A percentile compares a stretch with the other conserved stretches of the same genome.
phyloP scores from a whole-genome alignment of 2,888 invertebrate species.

The Phyllotreta cruciferae region DNA sequence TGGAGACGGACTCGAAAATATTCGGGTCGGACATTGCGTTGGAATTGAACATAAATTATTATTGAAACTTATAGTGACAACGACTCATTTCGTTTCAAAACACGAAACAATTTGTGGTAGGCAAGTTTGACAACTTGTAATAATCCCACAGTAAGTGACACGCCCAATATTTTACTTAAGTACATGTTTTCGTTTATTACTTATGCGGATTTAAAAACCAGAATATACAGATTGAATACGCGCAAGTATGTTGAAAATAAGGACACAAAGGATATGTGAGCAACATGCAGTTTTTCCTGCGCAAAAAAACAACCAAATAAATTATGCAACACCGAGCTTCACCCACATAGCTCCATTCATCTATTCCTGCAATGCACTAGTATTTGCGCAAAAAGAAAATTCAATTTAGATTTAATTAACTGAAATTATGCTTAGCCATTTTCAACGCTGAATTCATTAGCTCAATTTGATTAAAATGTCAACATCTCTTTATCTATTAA shows the following conservation, averaged over 20 bases:
- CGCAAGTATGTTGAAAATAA: not conserved
- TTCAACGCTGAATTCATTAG: slow-evolving; percentile 22
- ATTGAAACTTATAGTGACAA: not conserved
- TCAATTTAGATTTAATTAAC: slow-evolving; percentile 23
- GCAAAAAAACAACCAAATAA: slow-evolving; percentile 1
- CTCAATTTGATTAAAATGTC: slow-evolving; percentile 34
- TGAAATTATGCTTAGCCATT: slow-evolving; percentile 11
- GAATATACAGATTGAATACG: not conserved
- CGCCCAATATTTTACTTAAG: slow-evolving; percentile 9
- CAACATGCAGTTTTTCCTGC: not conserved
- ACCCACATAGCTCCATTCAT: slow-evolving; percentile 7
- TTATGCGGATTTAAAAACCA: slow-evolving; percentile 3
- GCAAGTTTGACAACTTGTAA: slow-evolving; percentile 10
- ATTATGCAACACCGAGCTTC: slow-evolving; percentile 2
- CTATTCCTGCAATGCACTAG: not conserved
- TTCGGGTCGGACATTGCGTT: not conserved
- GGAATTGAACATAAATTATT: not conserved
- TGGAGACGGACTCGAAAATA: slow-evolving; percentile 2
- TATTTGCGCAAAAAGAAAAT: slow-evolving; percentile 19
- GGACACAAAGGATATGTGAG: not conserved
- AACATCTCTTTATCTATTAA: slow-evolving; percentile 25
- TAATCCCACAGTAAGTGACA: slow-evolving; percentile 6
- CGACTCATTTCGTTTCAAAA: slow-evolving; percentile 2
- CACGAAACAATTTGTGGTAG: not conserved
- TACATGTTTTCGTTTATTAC: slow-evolving; percentile 12